These are phyloP conservation scores for Dipodomys spectabilis DNA, from an alignment of 2,113 vertebrate genomes.

Conservation along the genomic window DNA sequence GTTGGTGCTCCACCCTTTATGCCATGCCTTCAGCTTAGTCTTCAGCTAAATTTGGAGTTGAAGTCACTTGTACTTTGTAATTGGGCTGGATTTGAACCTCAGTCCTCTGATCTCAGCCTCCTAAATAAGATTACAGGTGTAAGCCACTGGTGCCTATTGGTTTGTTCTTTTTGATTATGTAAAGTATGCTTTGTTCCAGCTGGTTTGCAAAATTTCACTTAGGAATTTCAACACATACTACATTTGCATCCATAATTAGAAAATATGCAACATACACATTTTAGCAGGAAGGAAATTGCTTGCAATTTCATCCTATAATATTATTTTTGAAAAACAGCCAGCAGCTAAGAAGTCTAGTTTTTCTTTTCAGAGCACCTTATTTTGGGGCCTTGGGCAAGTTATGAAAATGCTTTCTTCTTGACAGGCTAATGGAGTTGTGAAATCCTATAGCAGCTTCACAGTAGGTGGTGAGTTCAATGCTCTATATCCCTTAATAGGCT, in stretches of 20 bases:
- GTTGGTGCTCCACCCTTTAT: too few species aligned
- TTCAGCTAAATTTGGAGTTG: too few species aligned
- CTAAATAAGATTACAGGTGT: too few species aligned
- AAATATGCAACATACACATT: neutral
- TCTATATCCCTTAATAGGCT: neutral
- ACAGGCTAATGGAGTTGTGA: neutral
- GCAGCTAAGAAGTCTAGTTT: neutral
- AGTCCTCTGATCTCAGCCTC: too few species aligned
- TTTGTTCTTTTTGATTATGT: constrained; percentile 33
- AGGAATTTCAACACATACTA: neutral
- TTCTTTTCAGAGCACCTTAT: neutral
- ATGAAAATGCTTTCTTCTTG: neutral
- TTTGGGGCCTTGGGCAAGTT: neutral
- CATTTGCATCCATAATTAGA: neutral
- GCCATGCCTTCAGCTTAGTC: too few species aligned
- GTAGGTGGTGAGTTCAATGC: neutral
- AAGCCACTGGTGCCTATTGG: neutral
- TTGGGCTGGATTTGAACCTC: too few species aligned
- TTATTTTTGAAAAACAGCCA: neutral
- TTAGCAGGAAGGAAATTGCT: constrained; percentile 19
- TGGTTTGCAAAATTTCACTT: neutral
- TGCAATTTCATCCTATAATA: neutral
- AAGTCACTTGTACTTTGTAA: too few species aligned
- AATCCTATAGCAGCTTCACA: neutral
- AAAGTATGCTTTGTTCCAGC: neutral